Percentiles rank a stretch among this genome's conserved stretches.
Conservation (phyloP, 1,140 invertebrate species). For the Hyphantria cunea region DNA sequence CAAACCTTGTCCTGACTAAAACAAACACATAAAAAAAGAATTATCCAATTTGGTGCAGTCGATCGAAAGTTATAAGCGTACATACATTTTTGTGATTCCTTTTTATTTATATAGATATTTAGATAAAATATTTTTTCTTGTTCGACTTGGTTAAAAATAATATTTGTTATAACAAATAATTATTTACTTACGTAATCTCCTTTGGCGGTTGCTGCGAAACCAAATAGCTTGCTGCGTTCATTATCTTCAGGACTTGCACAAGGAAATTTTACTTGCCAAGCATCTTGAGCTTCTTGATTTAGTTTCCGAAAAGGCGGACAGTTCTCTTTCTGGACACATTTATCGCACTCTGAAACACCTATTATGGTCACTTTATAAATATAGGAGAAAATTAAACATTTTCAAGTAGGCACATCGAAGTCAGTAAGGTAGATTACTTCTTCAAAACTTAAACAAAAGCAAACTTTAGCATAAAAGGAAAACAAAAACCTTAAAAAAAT, state of each 20-base stretch:
- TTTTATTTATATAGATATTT: too few relatives aligned
- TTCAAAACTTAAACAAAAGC: not conserved
- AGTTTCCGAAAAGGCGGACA: slow-evolving; percentile 43
- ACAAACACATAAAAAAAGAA: too few relatives aligned
- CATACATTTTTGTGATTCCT: too few relatives aligned
- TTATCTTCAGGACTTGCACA: slow-evolving; percentile 35
- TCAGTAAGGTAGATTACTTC: not conserved
- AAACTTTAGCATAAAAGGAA: not conserved
- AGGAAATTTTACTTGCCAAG: slow-evolving; percentile 44
- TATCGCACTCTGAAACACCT: slow-evolving; percentile 41
- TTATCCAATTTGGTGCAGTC: too few relatives aligned
- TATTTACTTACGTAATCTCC: slow-evolving; percentile 47
- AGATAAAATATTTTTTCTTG: slow-evolving; percentile 3
- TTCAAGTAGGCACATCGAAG: not conserved
- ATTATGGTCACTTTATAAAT: not conserved
- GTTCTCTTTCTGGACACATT: slow-evolving; percentile 43
- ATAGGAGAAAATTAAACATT: not conserved
- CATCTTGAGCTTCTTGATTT: slow-evolving; percentile 41
- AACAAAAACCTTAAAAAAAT: too few relatives aligned
- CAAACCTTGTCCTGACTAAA: too few relatives aligned
- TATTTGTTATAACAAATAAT: too few relatives aligned
- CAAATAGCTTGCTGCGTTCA: slow-evolving; percentile 28
- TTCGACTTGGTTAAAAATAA: slow-evolving; percentile 4
- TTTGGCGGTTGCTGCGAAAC: slow-evolving; percentile 39
- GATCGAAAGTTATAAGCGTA: too few relatives aligned